Base-by-base conservation (phyloP, 2,888 invertebrate genomes). In the Nematopogon swammerdamellus region DNA sequence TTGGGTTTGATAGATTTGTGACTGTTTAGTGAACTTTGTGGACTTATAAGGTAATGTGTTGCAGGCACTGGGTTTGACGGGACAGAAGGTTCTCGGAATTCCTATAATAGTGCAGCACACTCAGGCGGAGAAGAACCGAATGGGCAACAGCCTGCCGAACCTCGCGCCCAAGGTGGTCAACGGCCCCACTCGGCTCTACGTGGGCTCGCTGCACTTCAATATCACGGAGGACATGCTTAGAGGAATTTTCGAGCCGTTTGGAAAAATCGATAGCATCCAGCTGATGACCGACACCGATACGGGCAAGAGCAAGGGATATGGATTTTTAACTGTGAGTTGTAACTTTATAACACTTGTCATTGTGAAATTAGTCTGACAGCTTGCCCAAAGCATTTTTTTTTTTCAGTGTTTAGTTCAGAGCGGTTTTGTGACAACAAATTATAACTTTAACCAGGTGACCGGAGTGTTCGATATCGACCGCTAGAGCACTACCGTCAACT, bases 91-190 rank as follows among this genome's bases (percentile, higher is more conserved):
- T 53, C 82, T 97, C 52, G 97, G 97, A 47, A 89, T 98, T 53
- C 99, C 99, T 19, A 96, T 99, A 53, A 92, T 97, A 57, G 97
- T 99, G 19, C 99, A 99, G 73, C 95, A 95, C 59, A 97, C 98
- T 4, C 97, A 98, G 71, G 94, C 94, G 3, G 94, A 95, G 66
- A 95, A 94, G 67, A 95, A 98, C 85, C 80, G 99, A 70, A 88
- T 93, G 68, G 92, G 92, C 47, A 92, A 90, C 67, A 86, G 91
- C 1, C 85, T 92, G 76, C 91, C 92, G 51, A 88, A 90, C 63
- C 81, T 92, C 60, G 88, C 91, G 75, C 92, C 93, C 51, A 92
- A 93, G 68, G 89, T 90, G 50, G 91, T 91, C 70, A 89, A 89
- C 47, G 97, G 98, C 17, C 98, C 98, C 1, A 96, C 98, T 87